phyloP scores from a whole-genome alignment of 2,113 vertebrate species.

The Prochilodus magdalenae region DNA sequence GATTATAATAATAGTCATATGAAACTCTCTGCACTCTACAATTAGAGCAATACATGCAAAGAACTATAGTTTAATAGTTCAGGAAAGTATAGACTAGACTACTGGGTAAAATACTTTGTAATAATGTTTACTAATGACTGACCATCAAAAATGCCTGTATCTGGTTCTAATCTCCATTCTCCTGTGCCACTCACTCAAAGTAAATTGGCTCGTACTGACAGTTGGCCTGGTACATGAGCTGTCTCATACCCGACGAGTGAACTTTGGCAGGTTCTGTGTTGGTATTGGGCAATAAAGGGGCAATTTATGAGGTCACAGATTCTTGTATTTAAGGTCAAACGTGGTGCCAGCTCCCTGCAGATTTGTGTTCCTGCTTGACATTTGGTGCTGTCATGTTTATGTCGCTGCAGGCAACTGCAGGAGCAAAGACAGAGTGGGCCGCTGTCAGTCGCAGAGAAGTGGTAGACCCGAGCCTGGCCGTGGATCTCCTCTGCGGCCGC shows the following conservation, averaged over 20 bases:
- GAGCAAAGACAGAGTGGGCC: conserved; percentile 52
- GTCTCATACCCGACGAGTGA: not conserved
- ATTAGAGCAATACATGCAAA: no score
- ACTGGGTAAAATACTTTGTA: not conserved
- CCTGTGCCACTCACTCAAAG: not conserved
- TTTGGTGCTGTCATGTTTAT: conserved; percentile 18
- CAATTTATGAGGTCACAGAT: not conserved
- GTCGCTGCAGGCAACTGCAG: conserved; percentile 48
- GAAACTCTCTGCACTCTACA: no score
- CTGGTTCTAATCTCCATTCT: not conserved
- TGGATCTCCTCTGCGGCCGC: conserved; percentile 41
- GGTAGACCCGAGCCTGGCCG: conserved; percentile 13
- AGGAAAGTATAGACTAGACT: no score
- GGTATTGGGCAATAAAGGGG: not conserved
- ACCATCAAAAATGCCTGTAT: no score
- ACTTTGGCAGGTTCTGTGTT: not conserved
- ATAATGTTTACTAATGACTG: not conserved
- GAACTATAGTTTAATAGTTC: no score
- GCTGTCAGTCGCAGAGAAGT: conserved; percentile 39
- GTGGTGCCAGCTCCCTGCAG: not conserved
- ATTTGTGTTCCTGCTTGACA: not conserved
- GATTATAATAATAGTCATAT: no score
- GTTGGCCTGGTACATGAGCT: not conserved
- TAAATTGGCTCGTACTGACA: not conserved
- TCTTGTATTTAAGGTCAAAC: conserved; percentile 9